Conservation (phyloP, 2,113 vertebrate genomes). For the Gymnobelideus leadbeateri region DNA sequence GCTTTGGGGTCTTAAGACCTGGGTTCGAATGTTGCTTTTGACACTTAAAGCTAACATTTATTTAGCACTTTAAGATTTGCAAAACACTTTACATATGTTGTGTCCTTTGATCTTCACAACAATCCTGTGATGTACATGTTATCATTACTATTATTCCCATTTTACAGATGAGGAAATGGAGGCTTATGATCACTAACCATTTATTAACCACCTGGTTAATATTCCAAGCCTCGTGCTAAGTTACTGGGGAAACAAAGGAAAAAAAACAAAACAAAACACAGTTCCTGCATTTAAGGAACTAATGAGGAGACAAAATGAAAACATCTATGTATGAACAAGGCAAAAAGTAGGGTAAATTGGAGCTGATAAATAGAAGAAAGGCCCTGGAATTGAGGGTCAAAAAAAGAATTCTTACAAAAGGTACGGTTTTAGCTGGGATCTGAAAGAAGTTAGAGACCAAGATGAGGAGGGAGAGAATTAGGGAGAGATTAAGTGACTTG, state of each 20-base stretch:
- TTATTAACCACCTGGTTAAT: neutral
- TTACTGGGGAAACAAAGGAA: neutral
- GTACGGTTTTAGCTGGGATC: neutral
- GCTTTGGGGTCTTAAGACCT: constrained; percentile 18
- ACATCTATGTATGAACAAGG: neutral
- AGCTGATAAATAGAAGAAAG: neutral
- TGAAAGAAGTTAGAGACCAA: neutral
- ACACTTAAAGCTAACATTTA: neutral
- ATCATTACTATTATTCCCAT: neutral
- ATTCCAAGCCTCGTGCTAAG: neutral
- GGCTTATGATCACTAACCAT: neutral
- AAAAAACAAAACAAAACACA: neutral
- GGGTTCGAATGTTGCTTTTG: neutral
- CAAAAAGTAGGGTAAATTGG: neutral
- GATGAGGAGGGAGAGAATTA: neutral
- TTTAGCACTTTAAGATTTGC: neutral
- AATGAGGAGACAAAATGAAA: neutral
- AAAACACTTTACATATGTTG: neutral
- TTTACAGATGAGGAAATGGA: neutral
- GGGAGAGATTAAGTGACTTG: neutral
- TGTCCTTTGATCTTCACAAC: neutral
- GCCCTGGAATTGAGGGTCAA: neutral
- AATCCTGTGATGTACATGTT: neutral
- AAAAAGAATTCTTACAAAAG: neutral
- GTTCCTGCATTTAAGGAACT: neutral